Evolutionary conservation across 2,113 vertebrate genomes (phyloP).

Genomic region (Planiliza haematocheilus): DNA sequence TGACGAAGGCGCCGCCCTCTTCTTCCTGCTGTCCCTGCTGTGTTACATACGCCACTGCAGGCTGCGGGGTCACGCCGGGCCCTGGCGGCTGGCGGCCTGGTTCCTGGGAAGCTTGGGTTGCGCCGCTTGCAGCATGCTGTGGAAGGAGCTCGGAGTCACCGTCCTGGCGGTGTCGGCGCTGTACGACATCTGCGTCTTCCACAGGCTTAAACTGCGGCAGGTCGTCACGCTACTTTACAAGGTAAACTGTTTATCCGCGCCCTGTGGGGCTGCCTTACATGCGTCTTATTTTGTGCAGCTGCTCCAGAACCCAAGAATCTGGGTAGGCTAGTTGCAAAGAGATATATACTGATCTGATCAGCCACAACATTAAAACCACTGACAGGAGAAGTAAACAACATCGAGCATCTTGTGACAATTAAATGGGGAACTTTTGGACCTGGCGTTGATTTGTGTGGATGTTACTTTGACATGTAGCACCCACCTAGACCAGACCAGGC

Average conservation of each 20-base stretch:
- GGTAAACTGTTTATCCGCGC: slow-evolving; percentile 83
- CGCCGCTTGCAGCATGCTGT: slow-evolving; percentile 95
- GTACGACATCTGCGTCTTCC: slow-evolving; percentile 94
- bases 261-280: background rate
- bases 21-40: slow-evolving; percentile 94
- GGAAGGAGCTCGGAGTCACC: slow-evolving; percentile 98
- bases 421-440: too few species aligned
- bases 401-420: too few species aligned
- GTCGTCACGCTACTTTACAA: slow-evolving; percentile 88
- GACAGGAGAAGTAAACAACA: too few species aligned
- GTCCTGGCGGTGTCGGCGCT: slow-evolving; percentile 93
- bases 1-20: slow-evolving; percentile 94
- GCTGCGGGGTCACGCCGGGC: slow-evolving; percentile 64
- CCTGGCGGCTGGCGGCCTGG: slow-evolving; percentile 86
- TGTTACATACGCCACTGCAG: slow-evolving; percentile 92
- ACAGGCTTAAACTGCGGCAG: slow-evolving; percentile 89
- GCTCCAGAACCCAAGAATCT: slow-evolving; percentile 4
- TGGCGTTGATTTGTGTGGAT: too few species aligned
- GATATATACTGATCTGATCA: too few species aligned
- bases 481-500: too few species aligned
- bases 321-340: background rate
- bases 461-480: too few species aligned
- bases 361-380: too few species aligned
- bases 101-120: slow-evolving; percentile 88
- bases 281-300: slow-evolving; percentile 35